Percentiles rank a stretch among this genome's conserved stretches.
Evolutionary conservation across 2,113 vertebrate genomes (phyloP).

Genomic region (Columba livia): DNA sequence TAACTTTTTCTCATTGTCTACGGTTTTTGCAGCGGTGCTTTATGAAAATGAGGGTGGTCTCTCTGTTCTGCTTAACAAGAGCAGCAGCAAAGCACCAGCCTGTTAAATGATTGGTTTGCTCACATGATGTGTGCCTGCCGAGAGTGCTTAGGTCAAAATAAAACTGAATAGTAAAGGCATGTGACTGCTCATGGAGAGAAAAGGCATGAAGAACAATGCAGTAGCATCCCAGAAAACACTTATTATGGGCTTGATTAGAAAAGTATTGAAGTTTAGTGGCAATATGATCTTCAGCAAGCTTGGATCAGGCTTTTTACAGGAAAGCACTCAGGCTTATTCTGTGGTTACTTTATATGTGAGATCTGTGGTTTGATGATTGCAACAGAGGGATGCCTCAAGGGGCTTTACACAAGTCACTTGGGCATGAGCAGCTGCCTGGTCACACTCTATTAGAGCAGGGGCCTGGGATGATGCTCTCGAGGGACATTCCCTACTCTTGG

Average conservation of each 20-base stretch:
- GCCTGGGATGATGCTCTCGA: not conserved
- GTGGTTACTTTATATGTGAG: not conserved
- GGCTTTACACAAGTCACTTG: not conserved
- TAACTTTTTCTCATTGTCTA: not conserved
- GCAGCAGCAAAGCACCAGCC: not conserved
- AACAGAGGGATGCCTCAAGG: not conserved
- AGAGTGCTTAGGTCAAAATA: conserved; percentile 17
- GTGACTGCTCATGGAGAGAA: not conserved
- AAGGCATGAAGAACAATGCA: not conserved
- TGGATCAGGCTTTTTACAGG: not conserved
- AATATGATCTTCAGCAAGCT: not conserved
- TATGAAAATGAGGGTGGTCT: not conserved
- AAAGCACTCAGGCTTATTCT: not conserved
- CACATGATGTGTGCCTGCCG: not conserved
- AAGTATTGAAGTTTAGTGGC: not conserved
- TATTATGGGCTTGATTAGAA: not conserved
- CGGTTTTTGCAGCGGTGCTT: fast-evolving
- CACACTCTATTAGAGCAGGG: not conserved
- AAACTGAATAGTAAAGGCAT: not conserved
- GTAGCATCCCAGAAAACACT: not conserved
- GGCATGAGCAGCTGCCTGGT: not conserved
- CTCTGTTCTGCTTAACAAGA: not conserved
- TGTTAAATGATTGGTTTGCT: not conserved
- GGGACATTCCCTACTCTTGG: not conserved
- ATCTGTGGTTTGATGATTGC: not conserved